A percentile compares a stretch with the other conserved stretches of the same genome.
Evolutionary conservation across 2,113 vertebrate species (phyloP).

Genomic region (Tragelaphus buxtoni): DNA sequence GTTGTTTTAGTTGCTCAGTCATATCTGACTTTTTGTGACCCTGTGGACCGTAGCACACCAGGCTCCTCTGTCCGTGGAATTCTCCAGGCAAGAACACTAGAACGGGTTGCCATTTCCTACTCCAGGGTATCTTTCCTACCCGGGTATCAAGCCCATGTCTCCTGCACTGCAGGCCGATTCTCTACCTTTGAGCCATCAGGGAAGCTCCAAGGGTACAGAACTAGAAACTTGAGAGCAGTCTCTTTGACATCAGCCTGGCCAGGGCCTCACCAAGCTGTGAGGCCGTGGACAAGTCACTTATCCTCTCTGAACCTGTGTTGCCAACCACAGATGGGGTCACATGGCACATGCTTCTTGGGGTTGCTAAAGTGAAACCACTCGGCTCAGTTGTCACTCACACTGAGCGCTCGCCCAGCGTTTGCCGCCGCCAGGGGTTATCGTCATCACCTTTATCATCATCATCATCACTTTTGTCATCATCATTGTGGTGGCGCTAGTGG

Average conservation of each 20-base stretch:
- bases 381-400: fast-evolving
- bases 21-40: not conserved
- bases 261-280: not conserved
- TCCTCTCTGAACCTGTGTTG: not conserved
- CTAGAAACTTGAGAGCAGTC: fast-evolving
- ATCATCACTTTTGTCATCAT: fast-evolving
- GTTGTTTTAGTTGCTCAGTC: not conserved
- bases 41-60: fast-evolving
- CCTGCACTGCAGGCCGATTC: not conserved
- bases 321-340: fast-evolving
- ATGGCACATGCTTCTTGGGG: fast-evolving
- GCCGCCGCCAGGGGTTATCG: fast-evolving
- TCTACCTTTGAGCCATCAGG: not conserved
- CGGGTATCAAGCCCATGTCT: not conserved
- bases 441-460: not conserved
- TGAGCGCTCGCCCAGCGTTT: fast-evolving
- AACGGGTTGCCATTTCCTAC: not conserved
- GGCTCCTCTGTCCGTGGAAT: not conserved
- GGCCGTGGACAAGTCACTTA: not conserved
- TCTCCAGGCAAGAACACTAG: not conserved
- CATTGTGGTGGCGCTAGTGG: not conserved
- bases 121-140: not conserved
- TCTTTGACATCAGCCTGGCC: not conserved
- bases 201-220: not conserved
- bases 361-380: not conserved